Percentiles rank a stretch among this genome's conserved stretches.
Evolutionary conservation across 1,140 invertebrate species (phyloP).

Genomic region (Drosophila miranda): DNA sequence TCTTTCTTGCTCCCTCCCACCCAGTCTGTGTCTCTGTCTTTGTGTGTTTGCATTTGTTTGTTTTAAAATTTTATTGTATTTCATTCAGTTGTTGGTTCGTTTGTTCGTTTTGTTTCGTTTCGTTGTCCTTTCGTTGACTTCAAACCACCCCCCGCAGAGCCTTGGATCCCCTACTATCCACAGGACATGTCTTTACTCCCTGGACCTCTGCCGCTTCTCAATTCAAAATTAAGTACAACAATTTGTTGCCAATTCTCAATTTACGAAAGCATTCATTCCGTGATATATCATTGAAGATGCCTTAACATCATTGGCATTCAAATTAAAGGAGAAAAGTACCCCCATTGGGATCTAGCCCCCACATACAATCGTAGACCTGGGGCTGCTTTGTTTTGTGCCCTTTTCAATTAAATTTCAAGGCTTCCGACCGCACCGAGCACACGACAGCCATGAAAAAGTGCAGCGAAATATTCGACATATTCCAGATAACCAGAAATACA

Average conservation of each 20-base stretch:
- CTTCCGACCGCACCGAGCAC: not conserved
- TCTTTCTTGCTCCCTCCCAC: not conserved
- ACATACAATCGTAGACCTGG: not conserved
- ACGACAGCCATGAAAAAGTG: constrained; percentile 44
- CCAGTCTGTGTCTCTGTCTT: constrained; percentile 6
- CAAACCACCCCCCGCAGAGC: not conserved
- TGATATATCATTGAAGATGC: no score
- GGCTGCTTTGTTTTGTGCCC: constrained; percentile 25
- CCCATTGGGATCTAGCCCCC: no score
- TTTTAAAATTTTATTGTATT: constrained; percentile 73
- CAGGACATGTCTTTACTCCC: no score
- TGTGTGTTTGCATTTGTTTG: constrained; percentile 67
- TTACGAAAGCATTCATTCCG: no score
- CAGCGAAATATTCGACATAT: constrained; percentile 49
- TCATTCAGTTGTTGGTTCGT: constrained; percentile 48
- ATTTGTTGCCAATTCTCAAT: no score
- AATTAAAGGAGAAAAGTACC: no score
- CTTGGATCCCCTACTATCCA: no score
- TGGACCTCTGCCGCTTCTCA: no score
- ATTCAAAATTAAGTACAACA: no score
- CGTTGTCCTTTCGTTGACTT: constrained; percentile 13
- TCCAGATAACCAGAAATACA: constrained; percentile 34
- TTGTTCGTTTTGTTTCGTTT: constrained; percentile 1
- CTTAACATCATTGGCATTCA: no score
- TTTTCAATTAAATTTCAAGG: constrained; percentile 50